These are phyloP conservation scores for Hedya salicella DNA, from an alignment of 2,888 invertebrate genomes.

Conservation along the genomic window DNA sequence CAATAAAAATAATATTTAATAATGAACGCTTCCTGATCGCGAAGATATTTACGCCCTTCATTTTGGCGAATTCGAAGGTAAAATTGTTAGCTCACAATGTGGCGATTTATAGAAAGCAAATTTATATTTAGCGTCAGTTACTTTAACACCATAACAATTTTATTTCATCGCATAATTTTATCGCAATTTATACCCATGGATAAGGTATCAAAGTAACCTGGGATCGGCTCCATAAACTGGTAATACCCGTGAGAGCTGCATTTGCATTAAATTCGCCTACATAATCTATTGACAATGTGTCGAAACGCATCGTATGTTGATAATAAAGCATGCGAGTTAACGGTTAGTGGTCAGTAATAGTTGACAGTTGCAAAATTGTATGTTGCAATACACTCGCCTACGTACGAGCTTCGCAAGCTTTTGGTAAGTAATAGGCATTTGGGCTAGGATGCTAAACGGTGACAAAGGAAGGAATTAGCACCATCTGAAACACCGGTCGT, in stretches of 20 bases:
- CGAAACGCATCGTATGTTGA: constrained; percentile 21
- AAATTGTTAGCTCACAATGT: background rate
- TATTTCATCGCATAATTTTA: constrained; percentile 8
- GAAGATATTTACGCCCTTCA: background rate
- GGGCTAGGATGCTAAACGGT: constrained; percentile 64
- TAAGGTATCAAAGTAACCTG: constrained; percentile 1
- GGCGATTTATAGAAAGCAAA: background rate
- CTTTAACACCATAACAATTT: background rate
- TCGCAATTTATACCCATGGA: background rate
- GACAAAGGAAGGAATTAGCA: constrained; percentile 75
- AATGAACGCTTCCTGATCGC: background rate
- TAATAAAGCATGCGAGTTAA: constrained; percentile 25
- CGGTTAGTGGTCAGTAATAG: constrained; percentile 12
- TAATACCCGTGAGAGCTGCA: constrained; percentile 1
- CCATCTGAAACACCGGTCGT: constrained; percentile 70
- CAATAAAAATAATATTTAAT: constrained; percentile 13
- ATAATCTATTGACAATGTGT: constrained; percentile 25
- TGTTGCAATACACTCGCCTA: constrained; percentile 21
- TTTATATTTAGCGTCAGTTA: background rate
- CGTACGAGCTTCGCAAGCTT: constrained; percentile 51
- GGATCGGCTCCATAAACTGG: constrained; percentile 3
- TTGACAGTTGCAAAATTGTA: constrained; percentile 22
- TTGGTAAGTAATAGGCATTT: constrained; percentile 53
- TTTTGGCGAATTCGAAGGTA: background rate
- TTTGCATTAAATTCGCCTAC: constrained; percentile 24